Evolutionary conservation across 1,140 invertebrate species (phyloP), one percentile per base, ranked within the genome.

Genomic region (Leptoteleia sp.): DNA sequence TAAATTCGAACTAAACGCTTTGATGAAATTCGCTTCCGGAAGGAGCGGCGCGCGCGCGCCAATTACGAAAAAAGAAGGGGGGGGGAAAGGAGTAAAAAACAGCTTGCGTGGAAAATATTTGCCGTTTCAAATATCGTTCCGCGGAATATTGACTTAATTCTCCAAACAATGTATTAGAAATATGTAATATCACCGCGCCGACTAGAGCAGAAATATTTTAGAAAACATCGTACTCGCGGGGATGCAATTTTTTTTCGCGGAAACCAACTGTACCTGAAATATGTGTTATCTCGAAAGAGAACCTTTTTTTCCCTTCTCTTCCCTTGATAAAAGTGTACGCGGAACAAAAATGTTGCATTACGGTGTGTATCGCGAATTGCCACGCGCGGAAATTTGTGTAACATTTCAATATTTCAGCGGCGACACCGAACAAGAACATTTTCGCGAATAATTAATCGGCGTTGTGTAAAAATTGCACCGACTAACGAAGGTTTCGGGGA

Each of bases 191-290:
- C 33, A 3, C 6, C 11, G 33, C 17, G 17, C 12, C 1, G 33
- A 25, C 19, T 54, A 59, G 42, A 45, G 25, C 31, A 33, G 45
- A 38, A 42, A 43, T 52, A 40, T 52, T 65, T 42, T 42, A 38
- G 31, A 33, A 29, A 62, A 48, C 27, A 48, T 38, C 12, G 40
- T 29, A 29, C 33, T 50, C 40, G 27, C 35, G 19, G 31, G 45
- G 61, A 52, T 54, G 62, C 62, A 67, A 67, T 68, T 57, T 68
- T n/a, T n/a, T 68, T 68, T 59, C 54, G 54, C 50, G 50, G 45
- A 29, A 59, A 48, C 65, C 52, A 8, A 50, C 65, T 50, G 65
- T 50, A 59, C 59, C 54, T 52, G 65, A 70, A 70, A 59, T 70
- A 70, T 27, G 65, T 59, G 65, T 70, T 70, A 59, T 50, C 54